Evolutionary conservation across 2,113 vertebrate genomes (phyloP).

Genomic region (Platysteira castanea): DNA sequence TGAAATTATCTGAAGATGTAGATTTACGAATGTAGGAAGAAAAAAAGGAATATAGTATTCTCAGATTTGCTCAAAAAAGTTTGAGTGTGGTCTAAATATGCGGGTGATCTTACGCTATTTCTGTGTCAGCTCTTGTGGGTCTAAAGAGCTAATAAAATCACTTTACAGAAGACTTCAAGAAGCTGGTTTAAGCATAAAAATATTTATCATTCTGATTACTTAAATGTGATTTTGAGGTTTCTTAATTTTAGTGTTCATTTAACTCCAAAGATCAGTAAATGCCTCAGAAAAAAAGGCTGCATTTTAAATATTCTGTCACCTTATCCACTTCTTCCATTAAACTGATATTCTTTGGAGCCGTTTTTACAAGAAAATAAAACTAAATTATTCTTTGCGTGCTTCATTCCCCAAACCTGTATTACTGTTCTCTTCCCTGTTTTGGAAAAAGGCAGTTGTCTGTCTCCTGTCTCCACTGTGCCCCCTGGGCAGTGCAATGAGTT

Average conservation of each 20-base stretch:
- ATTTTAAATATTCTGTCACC: not conserved
- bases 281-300: not conserved
- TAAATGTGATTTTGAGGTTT: not conserved
- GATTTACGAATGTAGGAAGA: not conserved
- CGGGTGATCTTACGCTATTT: not conserved
- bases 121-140: not conserved
- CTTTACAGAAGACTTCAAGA: not conserved
- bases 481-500: not conserved
- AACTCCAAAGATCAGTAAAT: not conserved
- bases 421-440: not conserved
- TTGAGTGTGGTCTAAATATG: not conserved
- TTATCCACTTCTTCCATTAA: not conserved
- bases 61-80: not conserved
- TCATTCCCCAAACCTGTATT: not conserved
- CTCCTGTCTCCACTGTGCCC: not conserved
- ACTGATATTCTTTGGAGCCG: rapidly evolving
- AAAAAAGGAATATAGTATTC: not conserved
- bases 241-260: not conserved
- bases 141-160: not conserved
- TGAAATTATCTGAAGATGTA: not conserved
- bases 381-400: not conserved
- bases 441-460: not conserved
- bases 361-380: not conserved
- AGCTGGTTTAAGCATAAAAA: not conserved
- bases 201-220: not conserved